Evolutionary conservation across 2,113 vertebrate species (phyloP).

Genomic region (Mesitornis unicolor): DNA sequence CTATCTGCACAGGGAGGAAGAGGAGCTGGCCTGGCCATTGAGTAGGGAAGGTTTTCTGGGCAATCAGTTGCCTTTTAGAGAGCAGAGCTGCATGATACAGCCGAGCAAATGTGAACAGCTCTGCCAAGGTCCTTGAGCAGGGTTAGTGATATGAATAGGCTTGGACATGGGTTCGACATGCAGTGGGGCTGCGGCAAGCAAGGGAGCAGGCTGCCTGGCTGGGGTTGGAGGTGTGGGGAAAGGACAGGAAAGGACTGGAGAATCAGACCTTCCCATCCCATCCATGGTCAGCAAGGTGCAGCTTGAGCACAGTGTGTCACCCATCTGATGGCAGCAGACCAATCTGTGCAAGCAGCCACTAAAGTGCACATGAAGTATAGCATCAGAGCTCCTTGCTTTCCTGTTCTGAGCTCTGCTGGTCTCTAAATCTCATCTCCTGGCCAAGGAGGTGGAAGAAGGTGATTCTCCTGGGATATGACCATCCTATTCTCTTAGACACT

Average conservation of each 20-base stretch:
- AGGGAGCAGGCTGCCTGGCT: not conserved
- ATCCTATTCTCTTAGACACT: not conserved
- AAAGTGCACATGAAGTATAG: not conserved
- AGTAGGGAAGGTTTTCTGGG: not conserved
- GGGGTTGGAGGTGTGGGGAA: not conserved
- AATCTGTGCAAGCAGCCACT: not conserved
- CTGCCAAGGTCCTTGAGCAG: not conserved
- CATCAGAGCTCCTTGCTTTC: accelerated
- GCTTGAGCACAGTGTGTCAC: not conserved
- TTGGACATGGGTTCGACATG: accelerated
- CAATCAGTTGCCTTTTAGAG: not conserved
- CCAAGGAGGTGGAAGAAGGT: not conserved
- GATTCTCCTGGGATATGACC: not conserved
- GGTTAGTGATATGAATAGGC: not conserved
- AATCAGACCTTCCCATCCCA: not conserved
- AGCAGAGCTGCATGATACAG: not conserved
- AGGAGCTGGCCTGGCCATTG: accelerated
- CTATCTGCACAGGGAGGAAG: accelerated
- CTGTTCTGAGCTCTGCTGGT: not conserved
- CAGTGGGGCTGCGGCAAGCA: not conserved
- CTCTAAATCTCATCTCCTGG: not conserved
- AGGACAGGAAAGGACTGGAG: not conserved
- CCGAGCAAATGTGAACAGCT: not conserved
- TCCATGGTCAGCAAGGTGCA: accelerated
- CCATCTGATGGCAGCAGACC: not conserved